Percentiles rank a stretch among this genome's conserved stretches.
Evolutionary conservation across 2,888 invertebrate species (phyloP).

Genomic region (Brenthis daphne): DNA sequence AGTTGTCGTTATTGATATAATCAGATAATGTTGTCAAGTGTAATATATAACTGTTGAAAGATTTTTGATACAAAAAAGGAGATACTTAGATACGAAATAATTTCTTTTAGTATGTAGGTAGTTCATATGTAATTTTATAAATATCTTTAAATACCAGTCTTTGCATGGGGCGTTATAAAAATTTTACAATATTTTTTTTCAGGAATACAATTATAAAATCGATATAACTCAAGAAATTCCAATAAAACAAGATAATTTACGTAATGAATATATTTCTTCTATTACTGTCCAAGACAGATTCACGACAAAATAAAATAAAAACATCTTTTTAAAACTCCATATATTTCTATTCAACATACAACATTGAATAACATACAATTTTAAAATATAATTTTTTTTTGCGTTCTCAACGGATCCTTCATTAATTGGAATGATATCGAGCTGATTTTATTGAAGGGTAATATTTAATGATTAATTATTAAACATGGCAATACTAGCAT

Average conservation of each 20-base stretch:
- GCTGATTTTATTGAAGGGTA: constrained; percentile 59
- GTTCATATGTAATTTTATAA: no score
- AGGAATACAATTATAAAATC: not conserved
- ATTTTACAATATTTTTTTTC: not conserved
- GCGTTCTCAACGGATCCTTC: constrained; percentile 65
- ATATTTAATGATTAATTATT: constrained; percentile 44
- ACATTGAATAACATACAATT: constrained; percentile 74
- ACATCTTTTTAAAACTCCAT: constrained; percentile 66
- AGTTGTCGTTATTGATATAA: no score
- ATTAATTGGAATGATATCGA: constrained; percentile 76
- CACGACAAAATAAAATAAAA: constrained; percentile 59
- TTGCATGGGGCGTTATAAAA: not conserved
- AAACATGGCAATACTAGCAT: constrained; percentile 47
- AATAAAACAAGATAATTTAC: constrained; percentile 14
- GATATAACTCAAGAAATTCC: not conserved
- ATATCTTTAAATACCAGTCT: no score
- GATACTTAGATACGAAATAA: no score
- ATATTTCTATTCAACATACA: constrained; percentile 77
- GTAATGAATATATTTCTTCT: constrained; percentile 74
- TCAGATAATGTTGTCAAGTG: no score
- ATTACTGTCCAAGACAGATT: constrained; percentile 71
- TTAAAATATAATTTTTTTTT: constrained; percentile 52
- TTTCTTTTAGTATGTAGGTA: no score
- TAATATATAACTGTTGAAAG: no score
- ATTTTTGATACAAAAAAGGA: no score